Conservation (phyloP, 1,140 invertebrate genomes). For the Agrypnia vestita region DNA sequence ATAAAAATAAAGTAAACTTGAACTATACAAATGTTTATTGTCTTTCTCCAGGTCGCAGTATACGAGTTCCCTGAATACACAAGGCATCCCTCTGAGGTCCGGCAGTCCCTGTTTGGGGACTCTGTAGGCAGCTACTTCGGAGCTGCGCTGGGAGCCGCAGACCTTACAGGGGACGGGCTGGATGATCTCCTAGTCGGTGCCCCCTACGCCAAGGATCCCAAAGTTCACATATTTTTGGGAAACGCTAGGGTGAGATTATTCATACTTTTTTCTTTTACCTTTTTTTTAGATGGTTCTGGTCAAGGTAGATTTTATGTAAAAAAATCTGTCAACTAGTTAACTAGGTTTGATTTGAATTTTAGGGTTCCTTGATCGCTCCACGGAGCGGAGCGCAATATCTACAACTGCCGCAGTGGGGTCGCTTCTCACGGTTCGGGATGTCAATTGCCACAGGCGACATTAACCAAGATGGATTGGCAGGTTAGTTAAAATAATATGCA, state of each 20-base stretch:
- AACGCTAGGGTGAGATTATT: constrained; percentile 63
- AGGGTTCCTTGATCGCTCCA: constrained; percentile 25
- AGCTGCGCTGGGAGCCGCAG: constrained; percentile 73
- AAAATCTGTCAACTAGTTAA: no score
- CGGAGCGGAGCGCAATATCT: constrained; percentile 6
- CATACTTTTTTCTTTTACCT: no score
- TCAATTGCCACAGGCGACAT: constrained; percentile 70
- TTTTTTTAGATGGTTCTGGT: no score
- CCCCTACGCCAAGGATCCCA: constrained; percentile 77
- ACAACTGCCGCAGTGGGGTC: constrained; percentile 43
- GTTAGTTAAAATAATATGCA: constrained; percentile 52
- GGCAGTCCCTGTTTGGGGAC: constrained; percentile 64
- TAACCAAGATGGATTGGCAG: constrained; percentile 70
- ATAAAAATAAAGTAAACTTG: no score
- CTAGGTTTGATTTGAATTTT: no score
- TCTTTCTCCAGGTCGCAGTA: constrained; percentile 34
- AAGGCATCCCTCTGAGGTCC: constrained; percentile 46
- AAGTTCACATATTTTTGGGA: constrained; percentile 75
- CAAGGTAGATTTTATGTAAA: no score
- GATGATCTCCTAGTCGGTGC: constrained; percentile 81
- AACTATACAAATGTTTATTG: no score
- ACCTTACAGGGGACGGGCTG: constrained; percentile 77
- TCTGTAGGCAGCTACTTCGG: constrained; percentile 81
- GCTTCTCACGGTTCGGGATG: constrained; percentile 69
- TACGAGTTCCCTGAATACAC: constrained; percentile 30